These are phyloP conservation scores for Xestoiulus laeticollis DNA, from an alignment of 2,888 invertebrate species.

Conservation along the genomic window DNA sequence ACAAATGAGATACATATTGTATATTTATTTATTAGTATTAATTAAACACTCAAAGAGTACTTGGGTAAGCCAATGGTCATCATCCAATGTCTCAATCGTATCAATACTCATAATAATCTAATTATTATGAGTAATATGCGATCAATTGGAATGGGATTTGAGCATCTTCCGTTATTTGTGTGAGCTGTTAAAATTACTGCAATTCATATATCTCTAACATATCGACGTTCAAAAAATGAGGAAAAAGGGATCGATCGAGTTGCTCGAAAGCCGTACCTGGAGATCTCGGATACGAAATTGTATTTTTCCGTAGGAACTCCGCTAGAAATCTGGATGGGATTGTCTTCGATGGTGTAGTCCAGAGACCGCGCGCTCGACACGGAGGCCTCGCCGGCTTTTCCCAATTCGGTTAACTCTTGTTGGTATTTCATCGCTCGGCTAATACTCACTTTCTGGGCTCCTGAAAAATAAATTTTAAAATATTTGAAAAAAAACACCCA, in stretches of 20 bases:
- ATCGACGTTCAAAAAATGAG: not conserved
- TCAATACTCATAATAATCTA: too few species aligned
- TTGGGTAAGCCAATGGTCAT: too few species aligned
- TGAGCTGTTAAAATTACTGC: too few species aligned
- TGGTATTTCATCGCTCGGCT: slow-evolving; percentile 84
- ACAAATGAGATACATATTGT: too few species aligned
- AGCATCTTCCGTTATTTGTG: too few species aligned
- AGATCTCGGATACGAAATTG: slow-evolving; percentile 85
- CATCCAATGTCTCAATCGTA: too few species aligned
- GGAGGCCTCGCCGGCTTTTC: slow-evolving; percentile 73
- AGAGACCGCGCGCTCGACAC: slow-evolving; percentile 70
- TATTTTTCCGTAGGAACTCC: slow-evolving; percentile 74
- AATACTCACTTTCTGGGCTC: slow-evolving; percentile 78
- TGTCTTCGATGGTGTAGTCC: slow-evolving; percentile 78
- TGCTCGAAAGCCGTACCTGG: slow-evolving; percentile 65
- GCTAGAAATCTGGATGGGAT: slow-evolving; percentile 78
- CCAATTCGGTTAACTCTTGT: slow-evolving; percentile 85
- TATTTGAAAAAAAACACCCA: too few species aligned
- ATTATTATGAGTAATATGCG: too few species aligned
- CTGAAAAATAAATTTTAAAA: slow-evolving; percentile 60
- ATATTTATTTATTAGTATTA: too few species aligned
- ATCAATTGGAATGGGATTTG: too few species aligned
- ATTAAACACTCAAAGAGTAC: too few species aligned
- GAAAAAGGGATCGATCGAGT: not conserved
- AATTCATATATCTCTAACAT: slow-evolving; percentile 54